Evolutionary conservation across 2,113 vertebrate species (phyloP), one percentile per base, ranked within the genome.

Genomic region (Heliornis fulica): DNA sequence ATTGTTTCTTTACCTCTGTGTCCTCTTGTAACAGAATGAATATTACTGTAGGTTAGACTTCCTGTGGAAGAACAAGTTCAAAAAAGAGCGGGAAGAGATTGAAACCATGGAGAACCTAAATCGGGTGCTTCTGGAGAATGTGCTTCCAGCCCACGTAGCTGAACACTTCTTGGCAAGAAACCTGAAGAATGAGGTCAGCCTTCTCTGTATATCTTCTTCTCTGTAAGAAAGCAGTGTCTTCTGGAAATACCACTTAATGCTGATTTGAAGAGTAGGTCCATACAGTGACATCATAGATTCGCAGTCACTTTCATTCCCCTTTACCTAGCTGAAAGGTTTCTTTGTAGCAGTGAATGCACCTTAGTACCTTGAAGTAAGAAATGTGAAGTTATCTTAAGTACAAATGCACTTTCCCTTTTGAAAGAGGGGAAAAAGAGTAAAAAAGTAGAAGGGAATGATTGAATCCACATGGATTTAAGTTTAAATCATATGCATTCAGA

Each of bases 11-110:
- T 98, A 99, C 98, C 98, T 99, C 98, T 99, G 99, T 99, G 99
- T 99, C 99, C 99, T 99, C 99, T 99, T 99, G 98, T 99, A 99
- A 99, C 99, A 99, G 99, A 99, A 99, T 99, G 99, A 99, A 99
- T 99, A 99, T 99, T 99, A 99, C 99, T 99, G 99, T 99, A 99
- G 99, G 99, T 99, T 99, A 98, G 99, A 99, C 98, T 99, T 99
- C 98, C 98, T 99, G 77, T 99, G 99, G 99, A 99, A 99, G 98
- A 99, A 99, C 98, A 99, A 99, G 98, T 99, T 99, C 98, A 99
- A 99, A 98, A 99, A 99, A 98, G 99, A 99, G 97, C 99, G 99
- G 29, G 99, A 99, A 97, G 99, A 99, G 98, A 99, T 99, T 78
- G 99, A 99, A 95, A 99, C 99, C 43, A 99, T 99, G 99, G 99